These are phyloP conservation scores for Probaryconus sp. DNA, from an alignment of 1,140 invertebrate genomes.

Conservation along the genomic window DNA sequence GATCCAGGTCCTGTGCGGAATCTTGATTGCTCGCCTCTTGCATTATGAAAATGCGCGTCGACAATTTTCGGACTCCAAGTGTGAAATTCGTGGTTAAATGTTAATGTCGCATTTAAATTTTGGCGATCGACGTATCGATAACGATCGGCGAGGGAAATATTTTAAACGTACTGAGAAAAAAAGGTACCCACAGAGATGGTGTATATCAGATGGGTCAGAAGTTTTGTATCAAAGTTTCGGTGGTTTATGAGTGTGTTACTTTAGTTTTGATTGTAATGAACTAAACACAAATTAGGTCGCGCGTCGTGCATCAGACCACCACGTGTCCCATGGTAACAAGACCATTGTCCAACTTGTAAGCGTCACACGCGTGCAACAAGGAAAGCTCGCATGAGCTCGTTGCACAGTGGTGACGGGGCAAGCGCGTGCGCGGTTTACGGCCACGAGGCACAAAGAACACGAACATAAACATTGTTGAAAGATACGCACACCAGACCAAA, in stretches of 20 bases:
- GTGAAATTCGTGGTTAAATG: constrained; percentile 15
- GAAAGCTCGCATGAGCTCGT: constrained; percentile 44
- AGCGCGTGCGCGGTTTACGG: constrained; percentile 73
- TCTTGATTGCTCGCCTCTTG: constrained; percentile 9
- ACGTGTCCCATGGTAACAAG: constrained; percentile 56
- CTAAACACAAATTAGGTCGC: constrained; percentile 49
- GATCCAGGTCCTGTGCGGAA: constrained; percentile 15
- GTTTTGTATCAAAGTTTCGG: too few relatives aligned
- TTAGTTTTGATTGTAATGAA: too few relatives aligned
- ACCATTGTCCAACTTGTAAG: constrained; percentile 53
- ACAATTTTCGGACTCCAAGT: constrained; percentile 6
- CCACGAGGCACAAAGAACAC: constrained; percentile 70
- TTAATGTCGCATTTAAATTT: too few relatives aligned
- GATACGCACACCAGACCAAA: constrained; percentile 66
- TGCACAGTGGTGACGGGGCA: constrained; percentile 50
- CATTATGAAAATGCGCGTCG: constrained; percentile 3
- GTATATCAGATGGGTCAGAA: too few relatives aligned
- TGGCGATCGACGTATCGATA: too few relatives aligned
- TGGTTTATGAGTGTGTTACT: too few relatives aligned
- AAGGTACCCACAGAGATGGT: too few relatives aligned
- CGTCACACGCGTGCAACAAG: constrained; percentile 55
- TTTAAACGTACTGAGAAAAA: too few relatives aligned
- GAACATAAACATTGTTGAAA: constrained; percentile 74
- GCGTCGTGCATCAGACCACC: constrained; percentile 52
- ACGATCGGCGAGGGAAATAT: too few relatives aligned